Conservation (phyloP, 2,888 invertebrate genomes). For the Masnerella sp. region DNA sequence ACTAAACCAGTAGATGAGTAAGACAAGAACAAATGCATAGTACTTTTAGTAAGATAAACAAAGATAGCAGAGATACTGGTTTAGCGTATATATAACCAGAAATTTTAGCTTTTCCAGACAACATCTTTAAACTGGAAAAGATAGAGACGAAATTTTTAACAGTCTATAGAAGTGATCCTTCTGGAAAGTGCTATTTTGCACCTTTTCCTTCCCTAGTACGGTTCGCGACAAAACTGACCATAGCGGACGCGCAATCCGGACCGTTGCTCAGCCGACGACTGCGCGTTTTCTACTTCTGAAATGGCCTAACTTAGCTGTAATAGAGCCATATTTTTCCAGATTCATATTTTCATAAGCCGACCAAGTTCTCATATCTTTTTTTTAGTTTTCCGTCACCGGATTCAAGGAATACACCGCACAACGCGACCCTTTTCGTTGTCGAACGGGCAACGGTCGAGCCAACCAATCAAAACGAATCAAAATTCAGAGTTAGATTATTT, state of each 20-base stretch:
- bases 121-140: no score
- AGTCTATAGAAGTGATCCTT: background rate
- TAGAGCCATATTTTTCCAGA: constrained; percentile 41
- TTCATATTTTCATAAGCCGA: constrained; percentile 50
- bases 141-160: no score
- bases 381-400: constrained; percentile 11
- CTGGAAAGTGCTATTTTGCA: no score
- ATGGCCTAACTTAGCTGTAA: constrained; percentile 32
- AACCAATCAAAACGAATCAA: background rate
- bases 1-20: no score
- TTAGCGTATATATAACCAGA: no score
- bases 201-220: background rate
- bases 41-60: no score
- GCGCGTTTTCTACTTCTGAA: constrained; percentile 25
- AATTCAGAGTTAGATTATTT: background rate
- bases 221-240: background rate
- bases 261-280: background rate
- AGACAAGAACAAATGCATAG: no score
- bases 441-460: background rate
- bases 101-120: no score
- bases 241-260: background rate
- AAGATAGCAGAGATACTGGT: no score
- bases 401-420: background rate
- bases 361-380: constrained; percentile 27
- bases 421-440: constrained; percentile 1